Percentiles rank a stretch among this genome's conserved stretches.
Evolutionary conservation across 1,140 invertebrate genomes (phyloP).

Genomic region (Drosophila tsacasi): DNA sequence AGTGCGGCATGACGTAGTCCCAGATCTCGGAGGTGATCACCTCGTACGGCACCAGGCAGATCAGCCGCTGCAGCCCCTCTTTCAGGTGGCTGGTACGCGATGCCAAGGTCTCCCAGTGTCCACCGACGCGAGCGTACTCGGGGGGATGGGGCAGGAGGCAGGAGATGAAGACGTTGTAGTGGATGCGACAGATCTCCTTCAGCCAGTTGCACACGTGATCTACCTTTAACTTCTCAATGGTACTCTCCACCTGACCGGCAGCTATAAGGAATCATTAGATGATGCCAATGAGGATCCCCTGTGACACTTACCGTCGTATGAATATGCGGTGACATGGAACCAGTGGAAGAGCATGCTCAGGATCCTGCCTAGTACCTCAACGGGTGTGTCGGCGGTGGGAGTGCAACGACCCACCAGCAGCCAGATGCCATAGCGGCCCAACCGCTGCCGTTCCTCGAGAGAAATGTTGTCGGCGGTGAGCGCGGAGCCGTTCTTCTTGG

Average conservation of each 20-base stretch:
- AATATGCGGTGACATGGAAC: constrained; percentile 98
- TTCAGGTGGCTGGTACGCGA: constrained; percentile 96
- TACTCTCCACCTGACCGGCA: constrained; percentile 91
- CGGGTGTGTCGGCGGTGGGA: constrained; percentile 92
- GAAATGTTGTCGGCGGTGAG: constrained; percentile 87
- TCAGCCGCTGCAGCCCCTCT: constrained; percentile 95
- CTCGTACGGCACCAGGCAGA: constrained; percentile 98
- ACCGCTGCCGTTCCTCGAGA: constrained; percentile 93
- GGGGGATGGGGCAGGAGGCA: constrained; percentile 93
- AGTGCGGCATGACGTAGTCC: constrained; percentile 99
- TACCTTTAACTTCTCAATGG: constrained; percentile 95
- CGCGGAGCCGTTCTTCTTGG: constrained; percentile 72
- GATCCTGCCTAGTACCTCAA: constrained; percentile 95
- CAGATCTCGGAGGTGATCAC: constrained; percentile 98
- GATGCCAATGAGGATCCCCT: background rate
- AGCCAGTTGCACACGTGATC: constrained; percentile 98
- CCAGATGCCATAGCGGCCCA: constrained; percentile 98
- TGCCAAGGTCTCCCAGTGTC: constrained; percentile 97
- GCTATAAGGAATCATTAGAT: constrained; percentile 40
- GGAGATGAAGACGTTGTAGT: constrained; percentile 94
- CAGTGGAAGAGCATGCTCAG: constrained; percentile 99
- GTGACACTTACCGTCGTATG: constrained; percentile 92
- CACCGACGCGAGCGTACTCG: constrained; percentile 90
- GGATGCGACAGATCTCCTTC: constrained; percentile 92
- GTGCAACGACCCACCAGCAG: constrained; percentile 97